A percentile compares a stretch with the other conserved stretches of the same genome.
phyloP scores from a whole-genome alignment of 2,888 invertebrate genomes.

The Sipha maydis region DNA sequence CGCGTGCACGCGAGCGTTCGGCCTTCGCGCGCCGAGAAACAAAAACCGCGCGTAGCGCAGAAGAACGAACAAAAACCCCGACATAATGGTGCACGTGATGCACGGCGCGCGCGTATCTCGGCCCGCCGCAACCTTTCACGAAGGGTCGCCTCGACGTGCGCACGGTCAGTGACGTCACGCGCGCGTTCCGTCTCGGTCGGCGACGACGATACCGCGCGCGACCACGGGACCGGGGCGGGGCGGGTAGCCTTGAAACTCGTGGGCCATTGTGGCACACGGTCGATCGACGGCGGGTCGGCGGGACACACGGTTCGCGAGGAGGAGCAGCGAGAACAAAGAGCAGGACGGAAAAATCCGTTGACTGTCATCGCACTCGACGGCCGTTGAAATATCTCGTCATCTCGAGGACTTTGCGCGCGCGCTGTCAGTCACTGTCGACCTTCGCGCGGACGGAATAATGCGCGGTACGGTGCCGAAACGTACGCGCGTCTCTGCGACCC shows the following conservation, averaged over 20 bases:
- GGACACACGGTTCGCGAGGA: no score
- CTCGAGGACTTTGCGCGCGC: slow-evolving; percentile 31
- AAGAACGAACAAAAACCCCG: no score
- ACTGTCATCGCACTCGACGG: no score
- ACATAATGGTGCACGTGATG: no score
- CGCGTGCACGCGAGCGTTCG: not conserved
- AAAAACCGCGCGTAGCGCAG: not conserved
- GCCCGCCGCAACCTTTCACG: not conserved
- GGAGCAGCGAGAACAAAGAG: not conserved
- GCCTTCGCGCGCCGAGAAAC: not conserved
- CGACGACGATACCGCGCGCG: not conserved
- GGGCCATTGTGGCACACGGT: not conserved
- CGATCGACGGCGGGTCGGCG: no score
- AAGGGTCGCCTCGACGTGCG: not conserved
- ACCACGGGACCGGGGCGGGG: not conserved
- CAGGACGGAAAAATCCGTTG: not conserved
- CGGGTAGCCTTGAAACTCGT: not conserved
- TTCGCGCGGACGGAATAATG: not conserved
- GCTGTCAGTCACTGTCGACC: slow-evolving; percentile 31
- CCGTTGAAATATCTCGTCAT: no score
- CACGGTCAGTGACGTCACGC: not conserved
- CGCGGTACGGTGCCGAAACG: no score
- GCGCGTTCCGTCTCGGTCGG: not conserved
- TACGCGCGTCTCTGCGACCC: no score
- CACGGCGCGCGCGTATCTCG: no score